Percentiles rank a stretch among this genome's conserved stretches.
Conservation (phyloP, 2,113 vertebrate species). For the Circaetus gallicus region DNA sequence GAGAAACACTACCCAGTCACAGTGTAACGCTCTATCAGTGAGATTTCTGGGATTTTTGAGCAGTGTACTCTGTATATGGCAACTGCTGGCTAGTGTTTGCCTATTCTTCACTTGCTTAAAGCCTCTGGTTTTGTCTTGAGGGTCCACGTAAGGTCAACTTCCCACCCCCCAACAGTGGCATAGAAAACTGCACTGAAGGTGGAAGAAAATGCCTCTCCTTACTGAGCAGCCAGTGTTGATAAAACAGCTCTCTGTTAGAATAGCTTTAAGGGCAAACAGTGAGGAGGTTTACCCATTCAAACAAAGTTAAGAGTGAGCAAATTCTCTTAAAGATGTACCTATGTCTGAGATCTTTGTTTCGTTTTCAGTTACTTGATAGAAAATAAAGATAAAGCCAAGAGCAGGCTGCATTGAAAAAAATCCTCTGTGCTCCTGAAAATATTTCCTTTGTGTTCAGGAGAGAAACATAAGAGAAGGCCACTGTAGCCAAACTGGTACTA, state of each 20-base stretch:
- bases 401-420: neutral
- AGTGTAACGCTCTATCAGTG: neutral
- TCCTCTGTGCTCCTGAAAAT: neutral
- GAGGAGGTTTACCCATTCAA: conserved; percentile 58
- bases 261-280: conserved; percentile 64
- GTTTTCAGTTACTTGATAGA: conserved; percentile 38
- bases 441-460: neutral
- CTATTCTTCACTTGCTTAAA: conserved; percentile 58
- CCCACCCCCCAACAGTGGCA: conserved; percentile 57
- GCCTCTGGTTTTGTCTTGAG: conserved; percentile 67
- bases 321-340: conserved; percentile 64
- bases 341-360: conserved; percentile 45
- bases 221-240: conserved; percentile 50
- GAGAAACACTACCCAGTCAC: conserved; percentile 8
- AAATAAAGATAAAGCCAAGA: conserved; percentile 57
- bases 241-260: conserved; percentile 64
- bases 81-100: conserved; percentile 65
- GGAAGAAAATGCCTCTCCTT: conserved; percentile 51
- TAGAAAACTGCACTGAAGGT: conserved; percentile 47
- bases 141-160: conserved; percentile 62
- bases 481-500: neutral
- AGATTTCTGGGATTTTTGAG: conserved; percentile 62
- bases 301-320: conserved; percentile 60
- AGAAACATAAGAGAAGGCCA: neutral
- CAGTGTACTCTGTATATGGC: conserved; percentile 68